phyloP scores from a whole-genome alignment of 2,113 vertebrate genomes.

The Mus pahari region DNA sequence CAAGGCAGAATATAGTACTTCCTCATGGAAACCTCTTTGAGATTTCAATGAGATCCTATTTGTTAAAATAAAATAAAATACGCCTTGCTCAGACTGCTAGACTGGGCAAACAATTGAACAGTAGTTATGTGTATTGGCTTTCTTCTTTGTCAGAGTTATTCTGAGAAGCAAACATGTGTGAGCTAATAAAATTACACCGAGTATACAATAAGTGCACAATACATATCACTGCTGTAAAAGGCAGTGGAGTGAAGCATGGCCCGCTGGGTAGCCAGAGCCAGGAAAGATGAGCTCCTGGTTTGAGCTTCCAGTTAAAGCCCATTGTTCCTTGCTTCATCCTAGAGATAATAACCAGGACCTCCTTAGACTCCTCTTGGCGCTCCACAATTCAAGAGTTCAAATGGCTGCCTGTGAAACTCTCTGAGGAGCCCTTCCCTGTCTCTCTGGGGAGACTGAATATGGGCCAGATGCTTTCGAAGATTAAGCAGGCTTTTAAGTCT shows the following conservation, averaged over 20 bases:
- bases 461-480: slow-evolving; percentile 73
- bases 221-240: not conserved
- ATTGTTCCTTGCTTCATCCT: not conserved
- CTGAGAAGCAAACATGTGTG: not conserved
- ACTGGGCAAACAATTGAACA: not conserved
- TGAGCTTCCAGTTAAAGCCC: not conserved
- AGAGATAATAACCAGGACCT: too few relatives aligned
- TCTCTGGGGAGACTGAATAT: slow-evolving; percentile 69
- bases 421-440: not conserved
- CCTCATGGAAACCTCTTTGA: not conserved
- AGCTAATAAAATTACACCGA: not conserved
- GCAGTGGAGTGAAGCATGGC: not conserved
- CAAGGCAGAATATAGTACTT: not conserved
- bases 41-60: too few relatives aligned
- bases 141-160: not conserved
- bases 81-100: accelerated
- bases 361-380: not conserved
- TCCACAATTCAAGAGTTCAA: not conserved
- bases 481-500: slow-evolving; percentile 72
- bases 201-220: too few relatives aligned
- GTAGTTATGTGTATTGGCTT: accelerated
- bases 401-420: not conserved
- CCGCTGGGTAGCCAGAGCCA: not conserved
- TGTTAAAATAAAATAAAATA: not conserved
- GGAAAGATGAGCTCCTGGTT: accelerated